Percentiles rank a stretch among this genome's conserved stretches.
Conservation (phyloP, 2,888 invertebrate species). For the Hypomecis punctinalis region DNA sequence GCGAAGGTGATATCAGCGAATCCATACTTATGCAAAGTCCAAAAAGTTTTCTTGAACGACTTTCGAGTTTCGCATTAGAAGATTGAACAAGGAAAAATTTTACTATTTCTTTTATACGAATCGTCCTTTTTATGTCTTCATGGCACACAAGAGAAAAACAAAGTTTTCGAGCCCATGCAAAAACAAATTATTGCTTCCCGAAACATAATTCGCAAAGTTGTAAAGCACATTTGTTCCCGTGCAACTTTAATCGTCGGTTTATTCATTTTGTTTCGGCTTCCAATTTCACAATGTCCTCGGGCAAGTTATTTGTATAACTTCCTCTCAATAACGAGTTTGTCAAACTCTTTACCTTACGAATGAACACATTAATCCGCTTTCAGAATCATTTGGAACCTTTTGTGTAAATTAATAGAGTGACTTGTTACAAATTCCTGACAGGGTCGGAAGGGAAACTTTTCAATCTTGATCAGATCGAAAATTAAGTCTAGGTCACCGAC, state of each 20-base stretch:
- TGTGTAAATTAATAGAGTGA: conserved; percentile 1
- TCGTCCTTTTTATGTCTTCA: neutral
- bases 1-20: neutral
- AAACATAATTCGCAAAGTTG: conserved; percentile 13
- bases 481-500: neutral
- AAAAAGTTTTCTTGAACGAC: too few relatives aligned
- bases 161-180: conserved; percentile 7
- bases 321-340: conserved; percentile 21
- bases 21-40: neutral
- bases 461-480: neutral
- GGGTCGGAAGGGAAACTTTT: neutral
- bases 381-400: neutral
- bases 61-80: neutral
- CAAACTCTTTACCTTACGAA: conserved; percentile 13
- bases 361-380: conserved; percentile 13
- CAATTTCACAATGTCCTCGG: conserved; percentile 15
- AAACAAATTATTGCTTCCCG: conserved; percentile 7
- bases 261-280: conserved; percentile 12
- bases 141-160: neutral
- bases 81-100: neutral
- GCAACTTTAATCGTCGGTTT: conserved; percentile 15
- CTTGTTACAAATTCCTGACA: neutral
- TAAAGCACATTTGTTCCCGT: conserved; percentile 13
- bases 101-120: neutral
- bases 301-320: conserved; percentile 25